Evolutionary conservation across 2,888 invertebrate species (phyloP), one percentile per base, ranked within the genome.

Genomic region (Hemithea aestivaria): DNA sequence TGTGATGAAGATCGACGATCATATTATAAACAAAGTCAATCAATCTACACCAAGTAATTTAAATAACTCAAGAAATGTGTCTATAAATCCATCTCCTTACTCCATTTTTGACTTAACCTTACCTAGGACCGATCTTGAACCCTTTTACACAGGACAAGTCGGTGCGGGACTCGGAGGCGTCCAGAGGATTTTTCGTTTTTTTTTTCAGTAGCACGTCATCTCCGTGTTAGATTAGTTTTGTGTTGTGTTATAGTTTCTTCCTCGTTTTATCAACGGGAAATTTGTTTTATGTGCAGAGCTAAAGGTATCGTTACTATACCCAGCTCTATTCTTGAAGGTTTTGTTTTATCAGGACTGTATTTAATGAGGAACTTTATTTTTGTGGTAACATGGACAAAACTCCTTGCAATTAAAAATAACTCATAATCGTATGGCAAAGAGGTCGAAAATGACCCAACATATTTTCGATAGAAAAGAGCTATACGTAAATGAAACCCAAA

Each of bases 71-170:
- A 51, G 48, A 52, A 68, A 66, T 69, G 71, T 73, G 73, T 71
- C 71, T 70, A 67, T 58, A 37, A 33, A 38, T 47, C 49, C 48
- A 45, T 53, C 38, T 52, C 49, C 49, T 48, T 49, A 41, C 50
- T 60, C 58, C 64, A 56, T 51, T 51, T 62, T 65, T 71, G 55
- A 66, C 68, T 73, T 68, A 73, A 60, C 48, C 57, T 51, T 46
- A 53, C 58, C 53, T 48, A 52, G 40, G 54, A 48, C 77, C 78
- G 81, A 48, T 66, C 83, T 85, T 87, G 83, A 83, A 80, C 60
- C 81, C 80, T 73, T 53, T 32, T 70, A 76, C 74, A 62, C 51
- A 74, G 77, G 80, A 76, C 81, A 83, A 85, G 84, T 71, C 80
- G 82, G 80, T 71, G 65, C 55, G 56, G 53, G 40, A 36, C 40